Base-by-base conservation (phyloP, 2,113 vertebrate species). In the Cathartes aura region DNA sequence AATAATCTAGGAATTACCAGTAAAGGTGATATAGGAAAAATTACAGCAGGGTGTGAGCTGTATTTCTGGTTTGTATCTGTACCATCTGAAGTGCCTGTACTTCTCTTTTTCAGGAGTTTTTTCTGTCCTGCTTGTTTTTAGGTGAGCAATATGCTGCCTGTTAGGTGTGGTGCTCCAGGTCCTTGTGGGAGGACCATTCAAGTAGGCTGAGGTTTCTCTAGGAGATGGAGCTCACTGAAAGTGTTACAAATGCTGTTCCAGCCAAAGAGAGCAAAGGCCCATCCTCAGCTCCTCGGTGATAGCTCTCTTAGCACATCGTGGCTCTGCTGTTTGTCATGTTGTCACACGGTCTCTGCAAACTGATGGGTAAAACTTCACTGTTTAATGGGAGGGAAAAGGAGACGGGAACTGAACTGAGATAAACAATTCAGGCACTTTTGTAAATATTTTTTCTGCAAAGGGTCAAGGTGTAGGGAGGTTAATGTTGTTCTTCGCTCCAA, bases 321-420 rank as follows among this genome's bases (percentile, higher is more conserved):
- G 43, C 52, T 83, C 89, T 89, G 79, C 47, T 45, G 34, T 67
- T 78, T 71, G 40, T 78, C 50, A 30, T 0, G 0, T 78, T 71
- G 22, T 82, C 85, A 86, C 40, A 27, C 0, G 0, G 52, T 59
- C 38, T 42, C 66, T 88, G 70, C 0, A 1, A 38, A 27, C 42
- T 79, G 64, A 55, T 0, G 3, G 66, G n/a, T 79, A 40, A 80
- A 82, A 70, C 12, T 13, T 75, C n/a, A 15, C 26, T 68, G 11
- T 72, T 84, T 43, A 64, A 70, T 60, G 36, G 1, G 3, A 90
- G 38, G n/a, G n/a, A 50, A 75, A 90, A 68, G 21, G 19, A 68
- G 48, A 40, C 0, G 2, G 42, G 21, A 89, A 64, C 56, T 64
- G 53, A 86, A 73, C 21, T 11, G 71, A 86, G 40, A 56, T 18